Conservation (phyloP, 1,140 invertebrate genomes). For the Heterodera schachtii region DNA sequence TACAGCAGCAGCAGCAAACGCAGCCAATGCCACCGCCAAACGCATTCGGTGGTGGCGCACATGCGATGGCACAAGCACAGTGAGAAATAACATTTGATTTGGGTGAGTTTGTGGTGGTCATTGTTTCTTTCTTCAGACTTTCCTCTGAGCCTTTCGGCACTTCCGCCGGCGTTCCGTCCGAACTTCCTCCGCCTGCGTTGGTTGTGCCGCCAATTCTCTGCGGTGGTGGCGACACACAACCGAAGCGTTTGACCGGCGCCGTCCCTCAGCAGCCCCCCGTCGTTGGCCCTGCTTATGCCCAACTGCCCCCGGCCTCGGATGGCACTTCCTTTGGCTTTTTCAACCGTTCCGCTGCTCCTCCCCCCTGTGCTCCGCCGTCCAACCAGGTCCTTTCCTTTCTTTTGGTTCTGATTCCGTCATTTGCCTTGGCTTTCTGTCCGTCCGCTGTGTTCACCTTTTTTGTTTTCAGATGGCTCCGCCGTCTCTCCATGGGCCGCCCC, state of each 20-base stretch:
- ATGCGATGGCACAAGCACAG: slow-evolving; percentile 34
- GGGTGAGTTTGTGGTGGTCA: too few relatives aligned
- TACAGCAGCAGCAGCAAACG: background rate
- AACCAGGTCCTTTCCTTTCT: background rate
- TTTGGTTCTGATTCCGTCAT: too few relatives aligned
- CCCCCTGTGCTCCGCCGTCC: background rate
- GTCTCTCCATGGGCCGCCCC: background rate
- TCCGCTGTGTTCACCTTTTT: background rate
- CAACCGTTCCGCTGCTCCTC: slow-evolving; percentile 29
- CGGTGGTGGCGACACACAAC: slow-evolving; percentile 14
- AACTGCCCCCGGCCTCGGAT: background rate
- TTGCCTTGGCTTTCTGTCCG: background rate
- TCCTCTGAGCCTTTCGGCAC: background rate
- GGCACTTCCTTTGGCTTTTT: slow-evolving; percentile 41
- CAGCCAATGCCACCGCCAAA: too few relatives aligned
- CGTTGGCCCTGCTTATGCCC: background rate
- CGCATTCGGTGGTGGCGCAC: too few relatives aligned
- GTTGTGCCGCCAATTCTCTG: slow-evolving; percentile 27
- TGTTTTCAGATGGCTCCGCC: background rate
- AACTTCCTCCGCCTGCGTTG: slow-evolving; percentile 14
- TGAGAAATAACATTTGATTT: slow-evolving; percentile 16
- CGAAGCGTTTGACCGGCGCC: background rate
- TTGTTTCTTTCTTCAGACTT: background rate
- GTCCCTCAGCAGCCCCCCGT: background rate
- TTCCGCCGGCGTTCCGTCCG: background rate